Base-by-base conservation (phyloP, 2,888 invertebrate genomes). In the Phymatocera aterrima region DNA sequence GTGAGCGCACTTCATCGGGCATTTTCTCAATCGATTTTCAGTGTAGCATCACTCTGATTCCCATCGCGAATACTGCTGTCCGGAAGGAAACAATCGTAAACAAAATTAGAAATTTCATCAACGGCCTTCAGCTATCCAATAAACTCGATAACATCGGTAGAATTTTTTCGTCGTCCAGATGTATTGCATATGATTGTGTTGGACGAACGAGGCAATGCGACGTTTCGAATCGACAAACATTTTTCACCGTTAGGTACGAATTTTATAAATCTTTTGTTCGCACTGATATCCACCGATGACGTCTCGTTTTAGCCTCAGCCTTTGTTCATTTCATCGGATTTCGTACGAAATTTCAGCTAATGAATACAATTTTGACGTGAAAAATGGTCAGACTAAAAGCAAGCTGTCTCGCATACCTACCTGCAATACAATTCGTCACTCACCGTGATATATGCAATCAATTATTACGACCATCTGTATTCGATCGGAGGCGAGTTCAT, bases 301-400 rank as follows among this genome's bases (percentile, higher is more conserved):
- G 8, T 54, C 24, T 12, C 64, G 18, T 10, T 15, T 18, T 10
- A 21, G 24, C 24, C 24, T 68, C 4, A 15, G 46, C 68, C 46
- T 46, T 46, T 68, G 43, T 72, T 72, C 31, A n/a, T 31, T 72
- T 15, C 34, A 34, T 72, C 72, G 34, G 72, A 72, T 34, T 72
- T 15, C 31, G n/a, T 51, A 51, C 34, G 72, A 51, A 34, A 72
- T 72, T 51, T 51, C n/a, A 24, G 15, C 51, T 34, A 72, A 51
- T 51, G 28, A 72, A 48, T 72, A 51, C 21, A 34, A 72, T n/a
- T 51, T 72, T 51, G 48, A 51, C 48, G 34, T 72, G 72, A 72
- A 72, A 51, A 72, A 72, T 72, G 48, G 34, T 31, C 18, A 31
- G 72, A 31, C 72, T 72, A 51, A 72, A 72, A 72, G 72, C 72